phyloP scores from a whole-genome alignment of 64 coral and sea anemone genomes.

The Dendrophyllia cribrosa region DNA sequence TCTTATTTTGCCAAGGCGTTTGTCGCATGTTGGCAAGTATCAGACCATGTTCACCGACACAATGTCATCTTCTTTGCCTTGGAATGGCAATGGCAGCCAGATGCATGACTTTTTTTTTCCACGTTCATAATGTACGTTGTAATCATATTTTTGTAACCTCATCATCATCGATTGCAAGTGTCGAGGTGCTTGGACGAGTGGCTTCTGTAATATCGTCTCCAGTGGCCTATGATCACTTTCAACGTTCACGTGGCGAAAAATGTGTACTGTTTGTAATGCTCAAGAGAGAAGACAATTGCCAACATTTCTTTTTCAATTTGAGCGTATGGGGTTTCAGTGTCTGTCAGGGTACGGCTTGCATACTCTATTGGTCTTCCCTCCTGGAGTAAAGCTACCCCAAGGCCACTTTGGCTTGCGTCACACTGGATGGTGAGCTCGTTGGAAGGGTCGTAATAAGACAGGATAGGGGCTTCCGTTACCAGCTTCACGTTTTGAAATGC shows the following conservation, averaged over 20 bases:
- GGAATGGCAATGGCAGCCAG: conserved; percentile 28
- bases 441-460: conserved; percentile 42
- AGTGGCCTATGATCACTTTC: conserved; percentile 47
- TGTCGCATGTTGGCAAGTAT: conserved; percentile 30
- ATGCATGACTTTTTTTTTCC: conserved; percentile 54
- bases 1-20: conserved; percentile 6
- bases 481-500: conserved; percentile 16
- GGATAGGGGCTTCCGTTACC: conserved; percentile 29
- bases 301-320: conserved; percentile 68
- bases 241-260: conserved; percentile 5
- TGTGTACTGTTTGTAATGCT: conserved; percentile 53
- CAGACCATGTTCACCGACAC: background rate
- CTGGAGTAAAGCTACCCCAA: conserved; percentile 45
- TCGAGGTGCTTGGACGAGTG: background rate
- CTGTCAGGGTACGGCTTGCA: conserved; percentile 40
- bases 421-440: conserved; percentile 41
- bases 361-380: conserved; percentile 12
- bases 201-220: conserved; percentile 20
- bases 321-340: conserved; percentile 43
- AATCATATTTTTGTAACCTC: conserved; percentile 30
- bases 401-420: conserved; percentile 41
- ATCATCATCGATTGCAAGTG: conserved; percentile 23
- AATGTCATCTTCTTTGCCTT: conserved; percentile 22
- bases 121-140: background rate
- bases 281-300: conserved; percentile 42